These are phyloP conservation scores for Xylota sylvarum DNA, from an alignment of 2,888 invertebrate species.

Conservation along the genomic window DNA sequence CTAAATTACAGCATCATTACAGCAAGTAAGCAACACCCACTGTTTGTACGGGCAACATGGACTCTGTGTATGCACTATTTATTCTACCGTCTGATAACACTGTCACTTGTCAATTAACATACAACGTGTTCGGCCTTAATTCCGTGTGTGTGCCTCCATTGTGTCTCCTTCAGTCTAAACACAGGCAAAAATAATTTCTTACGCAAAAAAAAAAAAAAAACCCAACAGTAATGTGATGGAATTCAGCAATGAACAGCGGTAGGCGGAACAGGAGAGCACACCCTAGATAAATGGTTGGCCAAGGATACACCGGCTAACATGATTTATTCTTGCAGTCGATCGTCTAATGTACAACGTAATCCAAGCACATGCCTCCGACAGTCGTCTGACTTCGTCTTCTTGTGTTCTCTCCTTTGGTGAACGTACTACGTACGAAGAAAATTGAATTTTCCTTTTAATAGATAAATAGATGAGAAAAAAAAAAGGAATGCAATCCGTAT, in stretches of 20 bases:
- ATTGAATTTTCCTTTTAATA: slow-evolving; percentile 73
- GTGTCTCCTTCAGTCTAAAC: slow-evolving; percentile 4
- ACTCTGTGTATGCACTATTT: slow-evolving; percentile 24
- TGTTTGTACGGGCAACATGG: background rate
- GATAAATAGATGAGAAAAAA: slow-evolving; percentile 58
- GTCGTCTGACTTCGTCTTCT: slow-evolving; percentile 51
- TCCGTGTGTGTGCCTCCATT: slow-evolving; percentile 38
- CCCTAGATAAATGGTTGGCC: slow-evolving; percentile 17
- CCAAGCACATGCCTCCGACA: slow-evolving; percentile 71
- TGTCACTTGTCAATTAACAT: slow-evolving; percentile 74
- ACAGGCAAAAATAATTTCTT: slow-evolving; percentile 41
- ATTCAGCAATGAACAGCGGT: slow-evolving; percentile 26
- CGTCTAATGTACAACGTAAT: slow-evolving; percentile 70
- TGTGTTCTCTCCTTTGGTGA: slow-evolving; percentile 7
- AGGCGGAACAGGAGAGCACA: background rate
- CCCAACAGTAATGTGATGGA: slow-evolving; percentile 36
- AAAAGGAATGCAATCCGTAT: slow-evolving; percentile 31
- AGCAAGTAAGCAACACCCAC: background rate
- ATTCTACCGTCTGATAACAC: slow-evolving; percentile 63
- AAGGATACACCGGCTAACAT: slow-evolving; percentile 66
- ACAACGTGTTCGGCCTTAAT: slow-evolving; percentile 65
- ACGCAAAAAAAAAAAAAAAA: slow-evolving; percentile 47
- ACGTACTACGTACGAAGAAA: slow-evolving; percentile 49
- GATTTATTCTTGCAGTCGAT: slow-evolving; percentile 71
- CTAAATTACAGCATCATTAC: too few species aligned